Base-by-base conservation (phyloP, 2,888 invertebrate species). In the Elegia similella region DNA sequence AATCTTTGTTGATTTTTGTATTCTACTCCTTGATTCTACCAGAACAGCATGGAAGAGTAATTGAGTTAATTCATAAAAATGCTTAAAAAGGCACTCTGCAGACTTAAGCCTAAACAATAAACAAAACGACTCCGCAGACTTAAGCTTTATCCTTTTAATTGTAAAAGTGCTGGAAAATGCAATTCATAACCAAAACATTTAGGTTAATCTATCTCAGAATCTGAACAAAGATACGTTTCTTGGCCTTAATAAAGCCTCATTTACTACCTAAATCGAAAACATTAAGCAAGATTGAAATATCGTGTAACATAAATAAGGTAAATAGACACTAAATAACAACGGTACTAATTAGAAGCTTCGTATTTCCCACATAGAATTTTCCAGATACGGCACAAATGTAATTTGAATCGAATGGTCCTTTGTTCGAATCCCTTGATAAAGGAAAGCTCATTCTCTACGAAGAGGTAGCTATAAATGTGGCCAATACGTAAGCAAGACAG, bases 351-450 rank as follows among this genome's bases (percentile, higher is more conserved):
- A 74, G 65, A 63, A 69, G 65, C 58, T 61, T 66, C 61, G 62
- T 61, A 58, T 65, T 69, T 68, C 66, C 66, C 63, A 61, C 66
- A 64, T 64, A 61, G 67, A 69, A 64, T 71, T 65, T 63, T 65
- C 77, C 75, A 62, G 66, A 66, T 73, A 73, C 65, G 73, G 73
- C 59, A 62, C 64, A 64, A 65, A 69, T 63, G 76, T 81, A 80
- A 84, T 84, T 84, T 79, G 76, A 82, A 82, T 82, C 75, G 68
- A 85, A 84, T 80, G 75, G 77, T 71, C 77, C 81, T 82, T 86
- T 84, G 82, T 86, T 80, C 74, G 62, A 82, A 75, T 66, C 69
- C 65, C 72, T 76, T 82, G 80, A 81, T 80, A 81, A 80, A 84
- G 81, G 79, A 80, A 81, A 82, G 70, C 75, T 76, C 69, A 73